Percentiles rank a stretch among this genome's conserved stretches.
phyloP scores from a whole-genome alignment of 2,113 vertebrate genomes.

The Mobula hypostoma region DNA sequence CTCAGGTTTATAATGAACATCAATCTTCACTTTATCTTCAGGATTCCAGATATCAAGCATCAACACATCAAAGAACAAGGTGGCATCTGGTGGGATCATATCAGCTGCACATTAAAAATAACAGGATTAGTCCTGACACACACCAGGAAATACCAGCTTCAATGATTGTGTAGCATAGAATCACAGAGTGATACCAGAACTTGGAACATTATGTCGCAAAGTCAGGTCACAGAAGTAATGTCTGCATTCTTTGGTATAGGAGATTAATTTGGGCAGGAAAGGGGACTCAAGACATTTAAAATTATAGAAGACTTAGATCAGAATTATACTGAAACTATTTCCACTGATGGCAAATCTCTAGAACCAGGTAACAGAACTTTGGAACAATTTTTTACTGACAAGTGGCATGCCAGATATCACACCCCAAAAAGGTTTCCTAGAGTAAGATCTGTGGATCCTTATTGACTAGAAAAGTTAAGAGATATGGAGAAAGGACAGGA shows the following conservation, averaged over 20 bases:
- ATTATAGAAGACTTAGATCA: not conserved
- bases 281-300: not conserved
- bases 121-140: not conserved
- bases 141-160: not conserved
- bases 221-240: no score
- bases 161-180: not conserved
- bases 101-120: slow-evolving; percentile 60
- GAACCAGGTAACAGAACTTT: no score
- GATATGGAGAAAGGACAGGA: not conserved
- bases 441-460: not conserved
- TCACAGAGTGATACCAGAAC: not conserved
- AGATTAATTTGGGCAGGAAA: no score
- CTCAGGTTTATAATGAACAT: slow-evolving; percentile 75
- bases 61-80: slow-evolving; percentile 90
- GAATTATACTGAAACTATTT: not conserved
- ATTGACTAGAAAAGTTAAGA: not conserved
- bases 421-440: not conserved
- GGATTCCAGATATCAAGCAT: slow-evolving; percentile 88
- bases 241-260: not conserved
- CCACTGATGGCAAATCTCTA: not conserved
- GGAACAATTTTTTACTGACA: not conserved
- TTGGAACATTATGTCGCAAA: not conserved
- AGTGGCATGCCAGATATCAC: not conserved
- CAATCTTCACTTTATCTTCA: slow-evolving; percentile 75
- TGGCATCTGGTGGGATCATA: slow-evolving; percentile 77